Conservation (phyloP, 2,797 vertebrate genomes). For the Pangasius djambal region DNA sequence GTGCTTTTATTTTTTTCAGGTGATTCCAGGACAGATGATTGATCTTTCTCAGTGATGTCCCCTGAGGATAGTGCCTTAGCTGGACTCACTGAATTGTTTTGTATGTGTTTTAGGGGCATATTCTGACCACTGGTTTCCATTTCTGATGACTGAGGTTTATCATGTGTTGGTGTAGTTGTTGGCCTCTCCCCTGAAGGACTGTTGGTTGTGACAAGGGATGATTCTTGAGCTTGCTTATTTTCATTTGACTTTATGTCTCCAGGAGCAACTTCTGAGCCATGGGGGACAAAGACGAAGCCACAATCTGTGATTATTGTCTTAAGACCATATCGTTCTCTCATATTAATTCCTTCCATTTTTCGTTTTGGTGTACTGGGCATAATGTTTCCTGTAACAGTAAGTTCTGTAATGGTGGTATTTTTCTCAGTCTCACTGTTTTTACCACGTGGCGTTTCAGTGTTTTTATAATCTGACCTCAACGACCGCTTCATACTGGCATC, state of each 20-base stretch:
- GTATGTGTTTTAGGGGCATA: background rate
- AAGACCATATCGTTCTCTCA: constrained; percentile 73
- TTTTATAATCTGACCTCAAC: constrained; percentile 47
- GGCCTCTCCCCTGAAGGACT: constrained; percentile 27
- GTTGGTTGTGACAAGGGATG: background rate
- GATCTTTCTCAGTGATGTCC: constrained; percentile 20
- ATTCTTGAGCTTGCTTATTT: constrained; percentile 22
- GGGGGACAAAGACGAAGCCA: constrained; percentile 76
- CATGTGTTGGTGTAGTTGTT: constrained; percentile 15
- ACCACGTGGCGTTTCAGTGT: background rate
- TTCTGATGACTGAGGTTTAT: constrained; percentile 27
- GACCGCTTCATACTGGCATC: constrained; percentile 32
- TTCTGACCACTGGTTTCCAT: constrained; percentile 22
- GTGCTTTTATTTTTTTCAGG: constrained; percentile 41
- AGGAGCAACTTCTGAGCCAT: constrained; percentile 64
- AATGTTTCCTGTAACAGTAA: constrained; percentile 42
- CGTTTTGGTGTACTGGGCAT: constrained; percentile 62
- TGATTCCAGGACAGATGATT: constrained; percentile 41
- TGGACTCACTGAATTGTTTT: background rate
- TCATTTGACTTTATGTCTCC: constrained; percentile 58
- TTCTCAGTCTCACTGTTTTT: background rate
- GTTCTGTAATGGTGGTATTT: background rate
- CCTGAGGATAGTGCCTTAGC: background rate
- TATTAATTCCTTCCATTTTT: constrained; percentile 70
- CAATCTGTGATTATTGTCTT: constrained; percentile 76